phyloP scores from a whole-genome alignment of 2,888 invertebrate species.

The Conistra vaccinii region DNA sequence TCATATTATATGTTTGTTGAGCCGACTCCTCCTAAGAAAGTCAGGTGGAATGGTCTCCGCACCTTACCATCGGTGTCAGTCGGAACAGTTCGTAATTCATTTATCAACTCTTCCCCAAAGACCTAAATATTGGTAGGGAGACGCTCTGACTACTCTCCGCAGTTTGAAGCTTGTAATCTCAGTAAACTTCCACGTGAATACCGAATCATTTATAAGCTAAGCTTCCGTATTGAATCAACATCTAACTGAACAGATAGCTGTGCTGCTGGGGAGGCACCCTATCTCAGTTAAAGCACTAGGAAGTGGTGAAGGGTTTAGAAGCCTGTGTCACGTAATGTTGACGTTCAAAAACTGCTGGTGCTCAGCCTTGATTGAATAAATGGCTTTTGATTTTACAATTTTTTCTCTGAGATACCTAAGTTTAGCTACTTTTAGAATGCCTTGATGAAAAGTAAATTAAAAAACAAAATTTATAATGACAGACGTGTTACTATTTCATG shows the following conservation, averaged over 20 bases:
- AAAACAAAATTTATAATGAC: background rate
- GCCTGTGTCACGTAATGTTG: background rate
- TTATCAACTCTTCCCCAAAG: background rate
- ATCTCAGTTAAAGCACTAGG: background rate
- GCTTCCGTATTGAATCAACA: background rate
- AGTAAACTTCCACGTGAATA: background rate
- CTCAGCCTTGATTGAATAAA: background rate
- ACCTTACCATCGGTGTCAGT: background rate
- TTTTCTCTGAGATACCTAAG: background rate
- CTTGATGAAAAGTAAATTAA: background rate
- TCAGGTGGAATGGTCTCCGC: background rate
- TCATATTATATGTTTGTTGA: background rate
- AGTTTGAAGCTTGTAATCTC: background rate
- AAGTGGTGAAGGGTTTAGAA: background rate
- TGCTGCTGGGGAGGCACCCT: background rate
- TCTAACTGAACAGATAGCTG: background rate
- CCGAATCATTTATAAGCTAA: background rate
- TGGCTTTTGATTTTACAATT: background rate
- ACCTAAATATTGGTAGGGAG: background rate
- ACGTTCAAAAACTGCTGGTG: background rate
- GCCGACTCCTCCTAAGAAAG: background rate
- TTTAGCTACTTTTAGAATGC: background rate
- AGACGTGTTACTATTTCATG: background rate
- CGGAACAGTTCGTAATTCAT: background rate
- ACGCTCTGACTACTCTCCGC: background rate